Evolutionary conservation across 2,888 invertebrate genomes (phyloP).

Genomic region (Ommatoiulus sabulosus): DNA sequence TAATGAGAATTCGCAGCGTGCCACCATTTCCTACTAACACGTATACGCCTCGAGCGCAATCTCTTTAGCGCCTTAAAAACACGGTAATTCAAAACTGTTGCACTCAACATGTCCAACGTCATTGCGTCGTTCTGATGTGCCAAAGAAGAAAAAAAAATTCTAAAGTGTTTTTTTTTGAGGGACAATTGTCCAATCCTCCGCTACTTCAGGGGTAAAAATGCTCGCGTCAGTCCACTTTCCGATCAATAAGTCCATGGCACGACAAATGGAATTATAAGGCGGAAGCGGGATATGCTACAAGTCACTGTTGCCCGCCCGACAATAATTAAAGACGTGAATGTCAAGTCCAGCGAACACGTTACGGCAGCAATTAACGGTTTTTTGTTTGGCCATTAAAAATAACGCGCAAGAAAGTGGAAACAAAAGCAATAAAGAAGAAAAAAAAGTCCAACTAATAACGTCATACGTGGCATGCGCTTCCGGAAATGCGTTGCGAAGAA

Average conservation of each 20-base stretch:
- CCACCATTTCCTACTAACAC: slow-evolving; percentile 6
- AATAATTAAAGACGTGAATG: slow-evolving; percentile 39
- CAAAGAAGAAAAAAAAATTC: background rate
- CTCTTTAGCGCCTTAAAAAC: background rate
- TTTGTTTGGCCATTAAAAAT: slow-evolving; percentile 13
- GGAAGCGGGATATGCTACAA: slow-evolving; percentile 25
- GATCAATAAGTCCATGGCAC: background rate
- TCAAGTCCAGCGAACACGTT: background rate
- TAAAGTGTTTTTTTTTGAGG: background rate
- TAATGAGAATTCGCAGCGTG: slow-evolving; percentile 44
- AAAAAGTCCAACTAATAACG: background rate
- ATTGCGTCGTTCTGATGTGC: background rate
- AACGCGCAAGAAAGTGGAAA: background rate
- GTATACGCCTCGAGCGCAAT: background rate
- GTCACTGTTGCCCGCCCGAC: slow-evolving; percentile 4
- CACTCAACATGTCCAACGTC: background rate
- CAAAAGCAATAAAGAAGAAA: background rate
- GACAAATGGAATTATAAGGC: slow-evolving; percentile 2
- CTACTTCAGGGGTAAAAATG: background rate
- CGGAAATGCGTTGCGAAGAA: slow-evolving; percentile 11
- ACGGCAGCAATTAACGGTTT: background rate
- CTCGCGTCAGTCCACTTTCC: background rate
- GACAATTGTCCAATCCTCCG: background rate
- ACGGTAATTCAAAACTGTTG: slow-evolving; percentile 25
- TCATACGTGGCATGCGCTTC: slow-evolving; percentile 26